Base-by-base conservation (phyloP, 2,888 invertebrate species). In the Lithosia quadra region DNA sequence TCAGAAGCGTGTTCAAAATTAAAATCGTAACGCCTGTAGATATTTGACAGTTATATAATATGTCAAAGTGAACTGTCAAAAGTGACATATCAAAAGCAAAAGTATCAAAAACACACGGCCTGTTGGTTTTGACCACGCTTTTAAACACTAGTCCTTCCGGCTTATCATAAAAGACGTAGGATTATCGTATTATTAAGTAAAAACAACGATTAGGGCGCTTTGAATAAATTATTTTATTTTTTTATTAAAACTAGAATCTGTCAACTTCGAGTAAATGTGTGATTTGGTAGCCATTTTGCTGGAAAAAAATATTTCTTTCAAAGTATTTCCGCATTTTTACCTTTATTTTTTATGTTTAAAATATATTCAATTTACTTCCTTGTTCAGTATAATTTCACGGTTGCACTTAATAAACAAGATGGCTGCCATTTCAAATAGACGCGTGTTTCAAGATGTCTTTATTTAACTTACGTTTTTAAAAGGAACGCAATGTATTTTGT, bases 101-200 rank as follows among this genome's bases (percentile, higher is more conserved):
- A 22, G 13, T n/a, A 4, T 34, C 15, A n/a, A 28, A 22, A n/a
- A 1, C 39, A 58, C 22, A 39, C 13, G 24, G 13, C 36, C 22
- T 49, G 18, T 64, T 49, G 63, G 0, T 61, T 66, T 72, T 76
- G 74, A 68, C 33, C 73, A 79, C 79, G 71, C 72, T 79, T 78
- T 76, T 79, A 67, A 76, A 63, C 64, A 63, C 79, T 79, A 79
- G 79, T 79, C 78, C 72, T 73, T 74, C 74, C 71, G 79, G 79
- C 73, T 79, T 79, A 79, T 69, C 69, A 67, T 77, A 73, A 79
- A 79, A 79, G 78, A 79, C 79, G 76, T 79, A 79, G 76, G 34
- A 68, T 66, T 77, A 77, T 63, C 63, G 33, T 76, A 74, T 67
- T 70, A 66, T 68, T 79, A 79, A 75, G 79, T 72, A 68, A 63